Evolutionary conservation across 2,888 invertebrate species (phyloP), one percentile per base, ranked within the genome.

Genomic region (Tipula lateralis): DNA sequence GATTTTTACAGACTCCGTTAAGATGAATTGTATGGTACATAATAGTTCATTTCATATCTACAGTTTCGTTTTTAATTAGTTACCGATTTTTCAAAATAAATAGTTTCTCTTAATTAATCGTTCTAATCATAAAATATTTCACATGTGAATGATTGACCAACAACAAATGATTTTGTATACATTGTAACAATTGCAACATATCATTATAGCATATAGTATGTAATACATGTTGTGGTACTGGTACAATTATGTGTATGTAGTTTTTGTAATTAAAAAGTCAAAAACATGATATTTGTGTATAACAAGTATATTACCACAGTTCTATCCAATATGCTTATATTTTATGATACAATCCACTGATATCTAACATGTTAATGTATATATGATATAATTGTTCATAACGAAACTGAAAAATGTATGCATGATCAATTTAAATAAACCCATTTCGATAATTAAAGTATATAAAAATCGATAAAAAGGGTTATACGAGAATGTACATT

Each of bases 311-410:
- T 66, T 66, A 66, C 66, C 19, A 66, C 66, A 66, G 1, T 66
- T 66, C 5, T 24, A 66, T 66, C 24, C 13, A 24, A 24, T 66
- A 24, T 66, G 13, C 24, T 24, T 7, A 66, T 24, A n/a, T 44
- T n/a, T 44, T 36, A 36, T 36, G 36, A 3, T 36, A 36, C 12
- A 44, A 66, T 66, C 66, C 66, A 66, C 66, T 66, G 66, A 66
- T 66, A 66, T 24, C 66, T 19, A 66, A 66, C 66, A 66, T 66
- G 24, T 66, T 66, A 66, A 66, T 66, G 24, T 66, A 24, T 7
- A 66, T 66, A 66, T 66, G 66, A 66, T 66, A 66, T 66, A 66
- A 66, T 66, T 44, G 44, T 66, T 66, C 66, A 66, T 66, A 24
- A 66, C 66, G 24, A 66, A 66, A 66, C 7, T 9, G 66, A 66